Evolutionary conservation across 2,113 vertebrate species (phyloP).

Genomic region (Lasiurus borealis): DNA sequence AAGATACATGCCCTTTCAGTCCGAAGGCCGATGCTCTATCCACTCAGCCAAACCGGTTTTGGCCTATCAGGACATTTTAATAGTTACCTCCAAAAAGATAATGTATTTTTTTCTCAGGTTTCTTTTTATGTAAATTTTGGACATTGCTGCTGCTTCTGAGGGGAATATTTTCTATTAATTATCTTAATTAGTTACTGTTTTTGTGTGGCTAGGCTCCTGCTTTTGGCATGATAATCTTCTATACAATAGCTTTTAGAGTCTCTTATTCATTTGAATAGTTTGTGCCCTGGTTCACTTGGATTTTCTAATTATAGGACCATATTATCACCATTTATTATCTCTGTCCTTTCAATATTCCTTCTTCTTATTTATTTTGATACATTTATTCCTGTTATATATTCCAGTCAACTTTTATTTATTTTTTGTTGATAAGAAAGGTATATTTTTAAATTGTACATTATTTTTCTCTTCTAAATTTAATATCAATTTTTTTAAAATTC

Average conservation of each 20-base stretch:
- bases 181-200: constrained; percentile 46
- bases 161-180: constrained; percentile 50
- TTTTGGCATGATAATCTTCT: not conserved
- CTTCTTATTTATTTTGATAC: not conserved
- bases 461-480: too few species aligned
- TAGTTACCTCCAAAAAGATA: constrained; percentile 32
- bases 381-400: not conserved
- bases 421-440: too few species aligned
- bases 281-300: not conserved
- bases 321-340: constrained; percentile 36
- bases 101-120: not conserved
- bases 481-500: too few species aligned
- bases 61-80: constrained; percentile 32
- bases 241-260: not conserved
- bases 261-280: constrained; percentile 24
- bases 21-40: too few species aligned
- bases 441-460: too few species aligned
- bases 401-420: not conserved
- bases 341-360: not conserved
- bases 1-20: too few species aligned
- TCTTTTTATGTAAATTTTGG: not conserved
- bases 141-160: constrained; percentile 2
- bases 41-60: too few species aligned
- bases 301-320: constrained; percentile 57
- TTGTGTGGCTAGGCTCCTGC: not conserved